Evolutionary conservation across 2,113 vertebrate genomes (phyloP).

Genomic region (Cephalopholis sonnerati): DNA sequence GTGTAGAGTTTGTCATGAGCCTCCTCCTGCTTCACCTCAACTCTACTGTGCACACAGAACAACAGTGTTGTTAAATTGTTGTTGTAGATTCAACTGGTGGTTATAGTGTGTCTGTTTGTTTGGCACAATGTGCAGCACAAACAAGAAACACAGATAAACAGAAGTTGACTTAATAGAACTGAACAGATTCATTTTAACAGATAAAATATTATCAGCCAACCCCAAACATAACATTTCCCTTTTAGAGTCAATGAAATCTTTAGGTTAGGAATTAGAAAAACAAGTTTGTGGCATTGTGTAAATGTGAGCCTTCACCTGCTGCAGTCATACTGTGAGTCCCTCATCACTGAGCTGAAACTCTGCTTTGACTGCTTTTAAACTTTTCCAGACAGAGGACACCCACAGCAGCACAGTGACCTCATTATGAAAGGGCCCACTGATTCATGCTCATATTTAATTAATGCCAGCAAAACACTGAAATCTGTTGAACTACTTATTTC

Average conservation of each 20-base stretch:
- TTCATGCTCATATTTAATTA: too few species aligned
- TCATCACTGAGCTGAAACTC: not conserved
- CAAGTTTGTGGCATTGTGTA: too few species aligned
- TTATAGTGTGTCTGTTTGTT: not conserved
- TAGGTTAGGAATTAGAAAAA: too few species aligned
- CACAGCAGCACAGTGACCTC: not conserved
- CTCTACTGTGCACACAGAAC: not conserved
- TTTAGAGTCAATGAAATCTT: too few species aligned
- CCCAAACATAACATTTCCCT: not conserved
- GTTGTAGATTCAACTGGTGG: not conserved
- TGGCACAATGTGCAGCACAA: not conserved
- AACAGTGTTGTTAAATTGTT: not conserved
- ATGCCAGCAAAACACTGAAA: too few species aligned
- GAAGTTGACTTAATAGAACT: too few species aligned
- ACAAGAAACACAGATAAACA: not conserved
- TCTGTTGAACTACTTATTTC: too few species aligned
- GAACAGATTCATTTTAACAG: not conserved
- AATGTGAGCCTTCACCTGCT: not conserved
- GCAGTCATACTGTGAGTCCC: not conserved
- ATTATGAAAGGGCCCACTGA: not conserved
- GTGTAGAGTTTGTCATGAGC: not conserved
- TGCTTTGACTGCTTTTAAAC: not conserved
- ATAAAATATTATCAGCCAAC: not conserved
- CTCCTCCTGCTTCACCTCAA: not conserved
- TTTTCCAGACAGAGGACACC: not conserved